Conservation (phyloP, 2,113 vertebrate genomes). For the Syrrhaptes paradoxus region DNA sequence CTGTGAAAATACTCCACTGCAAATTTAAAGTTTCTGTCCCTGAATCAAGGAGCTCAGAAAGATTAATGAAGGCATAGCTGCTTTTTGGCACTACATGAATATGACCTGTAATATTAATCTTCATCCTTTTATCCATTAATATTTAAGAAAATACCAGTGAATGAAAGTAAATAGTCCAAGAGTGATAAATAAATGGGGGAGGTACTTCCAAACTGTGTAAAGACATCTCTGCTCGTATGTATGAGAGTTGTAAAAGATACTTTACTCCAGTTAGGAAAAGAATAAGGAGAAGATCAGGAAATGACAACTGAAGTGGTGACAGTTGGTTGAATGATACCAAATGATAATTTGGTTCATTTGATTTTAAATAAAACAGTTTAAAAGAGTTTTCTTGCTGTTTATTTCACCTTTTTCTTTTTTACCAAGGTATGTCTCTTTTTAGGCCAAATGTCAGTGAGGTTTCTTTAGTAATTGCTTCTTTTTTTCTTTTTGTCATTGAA, state of each 20-base stretch:
- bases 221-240: accelerated
- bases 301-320: not conserved
- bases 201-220: not conserved
- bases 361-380: not conserved
- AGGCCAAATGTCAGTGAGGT: not conserved
- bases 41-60: not conserved
- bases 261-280: not conserved
- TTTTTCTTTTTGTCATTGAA: slow-evolving; percentile 49
- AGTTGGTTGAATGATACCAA: not conserved
- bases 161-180: not conserved
- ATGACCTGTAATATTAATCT: not conserved
- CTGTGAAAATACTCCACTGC: not conserved
- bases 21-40: not conserved
- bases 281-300: not conserved
- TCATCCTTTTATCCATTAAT: not conserved
- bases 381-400: not conserved
- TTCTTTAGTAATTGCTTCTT: slow-evolving; percentile 20
- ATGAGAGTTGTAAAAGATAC: not conserved
- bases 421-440: not conserved
- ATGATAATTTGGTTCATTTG: not conserved
- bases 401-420: not conserved
- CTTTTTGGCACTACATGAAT: not conserved
- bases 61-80: not conserved
- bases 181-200: not conserved
- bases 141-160: not conserved